Conservation (phyloP, 2,888 invertebrate genomes). For the Volucella zonaria region DNA sequence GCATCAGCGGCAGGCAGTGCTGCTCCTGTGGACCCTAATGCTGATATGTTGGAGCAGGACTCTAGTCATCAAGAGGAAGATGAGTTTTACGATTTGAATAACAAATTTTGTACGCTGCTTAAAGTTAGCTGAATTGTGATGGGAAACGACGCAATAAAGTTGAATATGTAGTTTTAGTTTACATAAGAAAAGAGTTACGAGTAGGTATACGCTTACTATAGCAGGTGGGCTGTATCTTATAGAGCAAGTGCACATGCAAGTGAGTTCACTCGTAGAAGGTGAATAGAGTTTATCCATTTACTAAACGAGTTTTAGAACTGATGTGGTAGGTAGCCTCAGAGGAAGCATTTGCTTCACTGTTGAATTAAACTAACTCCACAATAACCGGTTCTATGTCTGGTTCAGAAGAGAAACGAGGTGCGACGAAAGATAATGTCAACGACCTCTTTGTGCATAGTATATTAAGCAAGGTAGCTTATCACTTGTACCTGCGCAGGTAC, state of each 20-base stretch:
- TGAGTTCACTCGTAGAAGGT: too few species aligned
- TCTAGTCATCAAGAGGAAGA: slow-evolving; percentile 72
- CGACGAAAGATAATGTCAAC: too few species aligned
- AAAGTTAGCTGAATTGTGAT: slow-evolving; percentile 62
- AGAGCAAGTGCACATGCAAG: neutral
- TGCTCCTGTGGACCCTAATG: slow-evolving; percentile 77
- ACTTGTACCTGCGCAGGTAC: too few species aligned
- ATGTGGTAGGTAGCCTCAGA: too few species aligned
- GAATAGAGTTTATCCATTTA: too few species aligned
- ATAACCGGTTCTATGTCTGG: too few species aligned
- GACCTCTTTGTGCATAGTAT: too few species aligned
- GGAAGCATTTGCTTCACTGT: too few species aligned
- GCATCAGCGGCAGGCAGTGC: slow-evolving; percentile 45
- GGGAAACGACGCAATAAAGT: slow-evolving; percentile 26
- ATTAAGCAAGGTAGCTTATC: too few species aligned
- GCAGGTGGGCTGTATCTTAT: neutral
- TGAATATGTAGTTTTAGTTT: neutral
- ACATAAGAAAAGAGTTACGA: neutral
- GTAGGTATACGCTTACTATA: neutral
- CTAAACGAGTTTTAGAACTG: too few species aligned
- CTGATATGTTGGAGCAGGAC: slow-evolving; percentile 75
- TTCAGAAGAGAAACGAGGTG: too few species aligned
- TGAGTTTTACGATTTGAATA: slow-evolving; percentile 80
- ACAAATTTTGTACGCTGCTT: slow-evolving; percentile 80
- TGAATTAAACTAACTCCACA: too few species aligned